A percentile compares a stretch with the other conserved stretches of the same genome.
These are phyloP conservation scores for Drosophila eugracilis DNA, from an alignment of 1,140 invertebrate genomes.

Conservation along the genomic window DNA sequence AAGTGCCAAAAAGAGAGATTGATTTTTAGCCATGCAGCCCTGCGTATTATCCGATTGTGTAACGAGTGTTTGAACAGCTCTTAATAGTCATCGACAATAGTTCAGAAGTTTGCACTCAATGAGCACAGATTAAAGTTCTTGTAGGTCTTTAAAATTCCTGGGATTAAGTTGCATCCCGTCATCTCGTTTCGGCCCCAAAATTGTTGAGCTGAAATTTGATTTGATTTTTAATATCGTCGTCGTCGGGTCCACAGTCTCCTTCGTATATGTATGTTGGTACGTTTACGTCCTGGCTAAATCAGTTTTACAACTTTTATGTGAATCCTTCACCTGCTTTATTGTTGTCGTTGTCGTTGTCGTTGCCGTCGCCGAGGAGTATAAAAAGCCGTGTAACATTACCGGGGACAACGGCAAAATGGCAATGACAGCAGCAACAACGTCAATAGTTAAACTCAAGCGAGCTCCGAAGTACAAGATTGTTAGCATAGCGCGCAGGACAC, in stretches of 20 bases:
- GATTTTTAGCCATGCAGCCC: slow-evolving; percentile 14
- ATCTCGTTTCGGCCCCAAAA: slow-evolving; percentile 19
- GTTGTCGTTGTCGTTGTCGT: slow-evolving; percentile 41
- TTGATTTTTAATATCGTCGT: slow-evolving; percentile 64
- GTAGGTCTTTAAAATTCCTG: slow-evolving; percentile 1
- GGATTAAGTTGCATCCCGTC: background rate
- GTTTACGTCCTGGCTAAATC: slow-evolving; percentile 47
- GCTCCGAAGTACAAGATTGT: slow-evolving; percentile 69
- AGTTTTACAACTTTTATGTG: slow-evolving; percentile 70
- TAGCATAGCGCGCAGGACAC: slow-evolving; percentile 49
- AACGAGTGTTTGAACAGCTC: slow-evolving; percentile 29
- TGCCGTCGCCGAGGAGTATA: slow-evolving; percentile 48
- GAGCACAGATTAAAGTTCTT: slow-evolving; percentile 1
- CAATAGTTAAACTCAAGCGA: slow-evolving; percentile 56
- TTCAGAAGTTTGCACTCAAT: slow-evolving; percentile 18
- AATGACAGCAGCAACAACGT: slow-evolving; percentile 57
- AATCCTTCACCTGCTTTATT: slow-evolving; percentile 71
- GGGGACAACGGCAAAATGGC: slow-evolving; percentile 63
- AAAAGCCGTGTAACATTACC: slow-evolving; percentile 56
- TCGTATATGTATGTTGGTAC: background rate
- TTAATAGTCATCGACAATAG: slow-evolving; percentile 18
- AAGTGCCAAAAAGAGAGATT: slow-evolving; percentile 38
- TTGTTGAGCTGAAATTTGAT: slow-evolving; percentile 64
- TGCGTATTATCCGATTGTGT: slow-evolving; percentile 14
- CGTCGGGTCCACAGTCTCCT: slow-evolving; percentile 10